These are phyloP conservation scores for Sinosuthora webbiana DNA, from an alignment of 2,113 vertebrate species.

Conservation along the genomic window DNA sequence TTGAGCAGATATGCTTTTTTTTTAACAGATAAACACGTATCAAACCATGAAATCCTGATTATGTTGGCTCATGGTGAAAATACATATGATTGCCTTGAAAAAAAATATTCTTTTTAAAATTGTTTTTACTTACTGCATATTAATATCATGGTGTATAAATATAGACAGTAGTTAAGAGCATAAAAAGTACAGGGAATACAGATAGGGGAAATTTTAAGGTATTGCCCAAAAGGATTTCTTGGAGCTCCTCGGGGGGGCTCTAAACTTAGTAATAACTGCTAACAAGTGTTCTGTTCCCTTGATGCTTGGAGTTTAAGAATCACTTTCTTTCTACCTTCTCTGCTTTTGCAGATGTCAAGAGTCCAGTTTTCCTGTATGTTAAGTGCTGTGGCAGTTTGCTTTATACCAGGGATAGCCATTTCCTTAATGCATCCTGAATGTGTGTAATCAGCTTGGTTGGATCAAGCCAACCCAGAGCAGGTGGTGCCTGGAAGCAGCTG, in stretches of 20 bases:
- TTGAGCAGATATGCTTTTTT: not conserved
- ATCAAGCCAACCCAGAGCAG: rapidly evolving
- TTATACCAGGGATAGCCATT: not conserved
- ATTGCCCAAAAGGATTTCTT: not conserved
- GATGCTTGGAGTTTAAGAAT: not conserved
- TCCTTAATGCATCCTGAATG: not conserved
- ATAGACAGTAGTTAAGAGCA: not conserved
- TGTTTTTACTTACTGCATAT: not conserved
- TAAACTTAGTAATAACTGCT: not conserved
- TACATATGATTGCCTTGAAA: not conserved
- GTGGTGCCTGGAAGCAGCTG: not conserved
- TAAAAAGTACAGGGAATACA: not conserved
- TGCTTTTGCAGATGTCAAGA: not conserved
- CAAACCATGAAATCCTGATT: not conserved
- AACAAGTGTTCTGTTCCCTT: not conserved
- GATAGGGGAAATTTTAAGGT: not conserved
- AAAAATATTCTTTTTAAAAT: not conserved
- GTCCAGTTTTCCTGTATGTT: not conserved
- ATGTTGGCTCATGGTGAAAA: not conserved
- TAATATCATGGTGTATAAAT: not conserved
- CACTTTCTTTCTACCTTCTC: not conserved
- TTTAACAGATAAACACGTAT: not conserved
- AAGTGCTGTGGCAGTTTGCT: not conserved
- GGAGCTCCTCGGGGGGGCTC: not conserved
- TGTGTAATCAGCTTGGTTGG: not conserved